phyloP scores from a whole-genome alignment of 2,113 vertebrate species.

The Hemichromis elongatus region DNA sequence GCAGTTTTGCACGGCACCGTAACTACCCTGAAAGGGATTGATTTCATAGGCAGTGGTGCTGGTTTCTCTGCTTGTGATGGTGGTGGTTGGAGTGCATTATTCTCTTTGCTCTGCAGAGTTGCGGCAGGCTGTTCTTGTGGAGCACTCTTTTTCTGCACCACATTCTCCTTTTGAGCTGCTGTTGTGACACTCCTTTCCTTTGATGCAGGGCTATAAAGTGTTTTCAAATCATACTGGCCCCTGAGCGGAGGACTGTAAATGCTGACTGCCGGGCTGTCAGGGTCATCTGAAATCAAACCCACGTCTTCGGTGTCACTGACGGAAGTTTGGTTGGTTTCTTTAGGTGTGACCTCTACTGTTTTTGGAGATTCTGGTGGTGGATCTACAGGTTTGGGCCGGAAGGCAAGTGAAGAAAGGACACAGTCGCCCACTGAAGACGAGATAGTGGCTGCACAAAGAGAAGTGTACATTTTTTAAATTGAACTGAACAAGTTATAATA shows the following conservation, averaged over 20 bases:
- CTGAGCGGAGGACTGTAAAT: background rate
- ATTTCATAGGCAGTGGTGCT: constrained; percentile 5
- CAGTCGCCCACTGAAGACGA: constrained; percentile 66
- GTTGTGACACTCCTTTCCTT: background rate
- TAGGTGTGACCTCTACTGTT: background rate
- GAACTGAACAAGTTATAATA: background rate
- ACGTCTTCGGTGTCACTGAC: constrained; percentile 40
- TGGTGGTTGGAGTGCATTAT: background rate
- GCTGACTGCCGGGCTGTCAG: background rate
- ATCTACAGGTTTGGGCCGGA: constrained; percentile 41
- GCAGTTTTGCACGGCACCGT: constrained; percentile 15
- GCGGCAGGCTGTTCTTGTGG: background rate
- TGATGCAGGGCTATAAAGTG: background rate
- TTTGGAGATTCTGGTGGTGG: constrained; percentile 16
- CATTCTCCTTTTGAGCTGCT: background rate
- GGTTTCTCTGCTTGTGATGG: constrained; percentile 4
- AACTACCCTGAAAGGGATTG: constrained; percentile 51
- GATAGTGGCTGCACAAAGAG: constrained; percentile 52
- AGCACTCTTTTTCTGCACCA: background rate
- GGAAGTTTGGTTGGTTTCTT: background rate
- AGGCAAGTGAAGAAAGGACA: constrained; percentile 63
- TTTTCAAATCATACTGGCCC: background rate
- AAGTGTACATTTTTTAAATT: background rate
- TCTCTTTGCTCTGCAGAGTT: background rate
- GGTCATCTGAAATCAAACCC: constrained; percentile 39